phyloP scores from a whole-genome alignment of 2,113 vertebrate genomes.

The Melozone crissalis region DNA sequence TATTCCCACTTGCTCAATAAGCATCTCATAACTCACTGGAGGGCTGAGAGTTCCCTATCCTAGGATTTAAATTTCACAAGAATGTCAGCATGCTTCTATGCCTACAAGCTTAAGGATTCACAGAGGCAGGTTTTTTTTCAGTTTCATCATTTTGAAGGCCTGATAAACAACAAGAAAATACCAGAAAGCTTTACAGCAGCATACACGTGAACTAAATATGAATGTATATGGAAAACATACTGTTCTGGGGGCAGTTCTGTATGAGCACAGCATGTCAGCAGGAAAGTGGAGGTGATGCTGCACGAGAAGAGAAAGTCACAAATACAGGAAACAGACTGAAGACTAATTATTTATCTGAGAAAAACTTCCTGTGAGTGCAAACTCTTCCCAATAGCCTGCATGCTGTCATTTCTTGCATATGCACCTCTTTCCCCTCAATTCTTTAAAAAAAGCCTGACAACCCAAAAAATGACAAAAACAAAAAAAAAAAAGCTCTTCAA shows the following conservation, averaged over 20 bases:
- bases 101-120: conserved; percentile 3
- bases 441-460: neutral
- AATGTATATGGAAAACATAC: neutral
- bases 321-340: neutral
- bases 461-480: neutral
- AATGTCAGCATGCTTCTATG: neutral
- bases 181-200: neutral
- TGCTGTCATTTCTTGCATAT: neutral
- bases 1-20: conserved; percentile 31
- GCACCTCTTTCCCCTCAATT: neutral
- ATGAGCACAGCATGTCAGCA: neutral
- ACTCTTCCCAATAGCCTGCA: neutral
- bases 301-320: neutral
- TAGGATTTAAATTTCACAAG: conserved; percentile 40
- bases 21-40: conserved; percentile 50
- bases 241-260: neutral
- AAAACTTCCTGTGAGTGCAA: neutral
- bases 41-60: neutral
- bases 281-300: neutral
- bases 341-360: neutral
- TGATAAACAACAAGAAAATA: neutral
- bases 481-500: fast-evolving
- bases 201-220: neutral
- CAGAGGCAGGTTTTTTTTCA: neutral
- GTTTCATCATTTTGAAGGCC: neutral